Conservation (phyloP, 2,888 invertebrate species). For the Altica lythri region DNA sequence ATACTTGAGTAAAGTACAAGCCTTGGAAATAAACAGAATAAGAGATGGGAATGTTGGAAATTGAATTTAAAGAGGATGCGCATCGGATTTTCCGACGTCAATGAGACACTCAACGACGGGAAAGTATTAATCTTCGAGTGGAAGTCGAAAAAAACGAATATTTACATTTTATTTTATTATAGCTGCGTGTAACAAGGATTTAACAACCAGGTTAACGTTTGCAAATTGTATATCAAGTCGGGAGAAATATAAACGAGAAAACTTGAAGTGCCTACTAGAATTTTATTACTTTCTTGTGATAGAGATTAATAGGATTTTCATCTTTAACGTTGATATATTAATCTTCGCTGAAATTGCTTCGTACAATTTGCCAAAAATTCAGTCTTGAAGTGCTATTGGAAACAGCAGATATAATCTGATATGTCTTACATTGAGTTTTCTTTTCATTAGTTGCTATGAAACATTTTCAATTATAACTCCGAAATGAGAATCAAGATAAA, state of each 20-base stretch:
- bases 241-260: neutral
- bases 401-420: no score
- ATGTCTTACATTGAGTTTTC: no score
- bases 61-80: slow-evolving; percentile 18
- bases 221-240: neutral
- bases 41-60: slow-evolving; percentile 3
- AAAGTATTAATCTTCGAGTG: slow-evolving; percentile 7
- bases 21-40: slow-evolving; percentile 16
- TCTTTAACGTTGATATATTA: no score
- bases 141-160: slow-evolving; percentile 1
- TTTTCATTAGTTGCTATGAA: no score
- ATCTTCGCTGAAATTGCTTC: no score
- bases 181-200: neutral
- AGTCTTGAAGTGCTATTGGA: no score
- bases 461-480: no score
- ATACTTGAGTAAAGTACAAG: slow-evolving; percentile 1
- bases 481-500: no score
- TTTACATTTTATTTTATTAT: slow-evolving; percentile 11
- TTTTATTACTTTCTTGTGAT: neutral
- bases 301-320: no score
- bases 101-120: slow-evolving; percentile 4
- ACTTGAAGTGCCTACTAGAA: neutral
- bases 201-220: slow-evolving; percentile 5
- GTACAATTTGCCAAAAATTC: no score
- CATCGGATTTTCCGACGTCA: slow-evolving; percentile 5